These are phyloP conservation scores for Vanessa tameamea DNA, from an alignment of 1,140 invertebrate genomes.

Conservation along the genomic window DNA sequence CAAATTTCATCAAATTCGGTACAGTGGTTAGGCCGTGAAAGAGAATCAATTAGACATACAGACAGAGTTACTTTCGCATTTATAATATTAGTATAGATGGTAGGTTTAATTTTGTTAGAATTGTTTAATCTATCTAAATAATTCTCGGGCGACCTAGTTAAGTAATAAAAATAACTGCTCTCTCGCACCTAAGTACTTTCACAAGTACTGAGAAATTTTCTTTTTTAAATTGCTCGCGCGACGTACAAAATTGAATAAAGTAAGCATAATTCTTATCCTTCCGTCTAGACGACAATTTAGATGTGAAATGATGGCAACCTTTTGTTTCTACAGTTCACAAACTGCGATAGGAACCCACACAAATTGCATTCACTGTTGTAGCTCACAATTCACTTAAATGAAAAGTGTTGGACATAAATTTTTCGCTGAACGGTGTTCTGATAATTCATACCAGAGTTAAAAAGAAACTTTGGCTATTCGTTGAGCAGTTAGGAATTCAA, in stretches of 20 bases:
- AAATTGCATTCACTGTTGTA: slow-evolving; percentile 23
- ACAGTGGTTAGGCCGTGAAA: too few species aligned
- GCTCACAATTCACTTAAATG: slow-evolving; percentile 13
- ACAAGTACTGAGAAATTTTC: slow-evolving; percentile 9
- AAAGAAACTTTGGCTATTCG: slow-evolving; percentile 33
- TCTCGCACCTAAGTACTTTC: slow-evolving; percentile 1
- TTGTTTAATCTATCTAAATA: background rate
- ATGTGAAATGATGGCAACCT: slow-evolving; percentile 25
- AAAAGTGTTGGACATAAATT: slow-evolving; percentile 31
- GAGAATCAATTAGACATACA: too few species aligned
- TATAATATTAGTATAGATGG: too few species aligned
- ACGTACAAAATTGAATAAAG: slow-evolving; percentile 33
- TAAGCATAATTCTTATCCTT: slow-evolving; percentile 33
- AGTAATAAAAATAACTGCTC: slow-evolving; percentile 24
- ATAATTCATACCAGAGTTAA: slow-evolving; percentile 25
- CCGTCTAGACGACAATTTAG: slow-evolving; percentile 37
- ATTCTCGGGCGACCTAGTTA: background rate
- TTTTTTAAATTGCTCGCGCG: slow-evolving; percentile 22
- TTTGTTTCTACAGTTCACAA: slow-evolving; percentile 17
- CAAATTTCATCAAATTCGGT: too few species aligned
- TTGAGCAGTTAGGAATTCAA: slow-evolving; percentile 8
- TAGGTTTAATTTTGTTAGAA: background rate
- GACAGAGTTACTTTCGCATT: too few species aligned
- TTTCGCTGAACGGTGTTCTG: slow-evolving; percentile 24
- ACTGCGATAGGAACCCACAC: slow-evolving; percentile 14